phyloP scores from a whole-genome alignment of 2,888 invertebrate species.

The Julus scandinavius region DNA sequence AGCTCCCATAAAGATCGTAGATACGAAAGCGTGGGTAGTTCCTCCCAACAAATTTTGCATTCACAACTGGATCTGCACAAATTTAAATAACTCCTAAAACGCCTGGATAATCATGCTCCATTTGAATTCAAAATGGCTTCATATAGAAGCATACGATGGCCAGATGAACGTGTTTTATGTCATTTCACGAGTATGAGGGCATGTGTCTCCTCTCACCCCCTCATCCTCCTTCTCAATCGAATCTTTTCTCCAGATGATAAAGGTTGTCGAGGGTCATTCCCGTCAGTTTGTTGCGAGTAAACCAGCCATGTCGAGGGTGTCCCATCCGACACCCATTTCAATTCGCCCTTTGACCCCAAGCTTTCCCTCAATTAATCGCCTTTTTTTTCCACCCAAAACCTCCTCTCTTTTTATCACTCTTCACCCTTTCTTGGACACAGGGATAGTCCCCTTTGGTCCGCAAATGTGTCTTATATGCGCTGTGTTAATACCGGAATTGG shows the following conservation, averaged over 20 bases:
- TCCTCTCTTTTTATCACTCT: neutral
- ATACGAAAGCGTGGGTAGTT: neutral
- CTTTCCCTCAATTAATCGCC: neutral
- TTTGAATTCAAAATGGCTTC: neutral
- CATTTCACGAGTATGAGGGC: neutral
- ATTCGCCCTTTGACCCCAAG: neutral
- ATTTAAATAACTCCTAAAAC: neutral
- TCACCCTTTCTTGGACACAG: neutral
- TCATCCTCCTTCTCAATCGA: neutral
- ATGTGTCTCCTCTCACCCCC: neutral
- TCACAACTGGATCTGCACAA: neutral
- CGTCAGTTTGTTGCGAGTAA: neutral
- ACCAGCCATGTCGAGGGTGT: neutral
- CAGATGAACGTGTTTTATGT: constrained; percentile 18
- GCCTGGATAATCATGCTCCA: neutral
- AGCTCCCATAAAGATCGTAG: neutral
- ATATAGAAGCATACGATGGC: neutral
- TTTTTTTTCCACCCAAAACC: neutral
- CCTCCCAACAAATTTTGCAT: neutral
- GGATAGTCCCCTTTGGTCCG: neutral
- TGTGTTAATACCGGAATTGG: neutral
- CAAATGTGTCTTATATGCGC: neutral
- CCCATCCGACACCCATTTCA: neutral
- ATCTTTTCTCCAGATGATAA: constrained; percentile 21
- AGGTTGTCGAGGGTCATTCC: neutral